Conservation (phyloP, 1,140 invertebrate species). For the Pissodes strobi region DNA sequence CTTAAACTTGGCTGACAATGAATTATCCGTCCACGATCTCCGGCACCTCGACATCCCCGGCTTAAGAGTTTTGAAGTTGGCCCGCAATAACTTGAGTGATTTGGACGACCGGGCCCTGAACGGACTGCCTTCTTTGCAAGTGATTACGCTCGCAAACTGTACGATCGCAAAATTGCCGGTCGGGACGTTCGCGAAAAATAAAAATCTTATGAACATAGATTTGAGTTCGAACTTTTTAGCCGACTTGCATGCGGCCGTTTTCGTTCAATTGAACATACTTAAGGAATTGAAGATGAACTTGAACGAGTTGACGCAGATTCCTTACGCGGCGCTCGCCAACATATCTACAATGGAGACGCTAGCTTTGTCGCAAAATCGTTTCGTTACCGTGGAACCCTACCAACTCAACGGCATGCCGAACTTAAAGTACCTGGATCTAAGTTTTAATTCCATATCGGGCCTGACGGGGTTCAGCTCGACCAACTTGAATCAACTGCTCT, state of each 20-base stretch:
- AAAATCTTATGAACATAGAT: conserved; percentile 73
- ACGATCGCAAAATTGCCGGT: conserved; percentile 69
- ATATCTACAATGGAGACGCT: conserved; percentile 74
- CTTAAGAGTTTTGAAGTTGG: conserved; percentile 70
- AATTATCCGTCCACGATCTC: conserved; percentile 68
- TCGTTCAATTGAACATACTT: conserved; percentile 71
- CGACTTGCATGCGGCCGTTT: conserved; percentile 68
- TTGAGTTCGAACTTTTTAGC: conserved; percentile 70
- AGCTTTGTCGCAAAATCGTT: conserved; percentile 71
- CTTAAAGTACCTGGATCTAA: conserved; percentile 74
- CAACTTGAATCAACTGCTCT: conserved; percentile 71
- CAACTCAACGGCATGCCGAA: conserved; percentile 73
- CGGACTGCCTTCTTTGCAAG: conserved; percentile 74
- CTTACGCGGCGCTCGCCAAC: conserved; percentile 75
- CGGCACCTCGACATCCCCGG: conserved; percentile 72
- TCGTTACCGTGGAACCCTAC: conserved; percentile 74
- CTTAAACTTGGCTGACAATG: conserved; percentile 74
- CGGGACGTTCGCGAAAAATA: conserved; percentile 72
- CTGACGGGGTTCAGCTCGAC: conserved; percentile 77
- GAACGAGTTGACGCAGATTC: conserved; percentile 75
- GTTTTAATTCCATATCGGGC: conserved; percentile 74
- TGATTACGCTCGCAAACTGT: conserved; percentile 70
- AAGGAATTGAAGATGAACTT: conserved; percentile 74
- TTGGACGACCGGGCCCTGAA: conserved; percentile 70
- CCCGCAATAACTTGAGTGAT: conserved; percentile 77